Evolutionary conservation across 2,888 invertebrate species (phyloP), one percentile per base, ranked within the genome.

Genomic region (Nymphalis urticae): DNA sequence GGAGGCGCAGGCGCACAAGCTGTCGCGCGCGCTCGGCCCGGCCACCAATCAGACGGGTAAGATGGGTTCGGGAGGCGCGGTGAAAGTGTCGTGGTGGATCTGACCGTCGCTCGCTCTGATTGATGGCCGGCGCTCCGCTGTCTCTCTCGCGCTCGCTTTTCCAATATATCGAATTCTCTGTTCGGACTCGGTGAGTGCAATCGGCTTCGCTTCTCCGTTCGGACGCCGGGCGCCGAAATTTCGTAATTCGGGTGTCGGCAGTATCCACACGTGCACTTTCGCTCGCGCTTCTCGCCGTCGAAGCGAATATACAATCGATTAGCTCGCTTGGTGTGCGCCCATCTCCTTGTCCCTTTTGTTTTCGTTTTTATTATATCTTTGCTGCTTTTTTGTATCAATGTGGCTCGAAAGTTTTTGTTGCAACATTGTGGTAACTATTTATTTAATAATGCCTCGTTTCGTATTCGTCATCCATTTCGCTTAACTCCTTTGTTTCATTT

Each of bases 11-110:
- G 94, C 95, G 71, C 85, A 93, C 81, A 94, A 94, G 79, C 84
- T 90, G 87, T 85, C 79, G 86, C 73, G 75, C 76, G 91, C 80
- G 58, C 58, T 42, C 86, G 86, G 86, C 83, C 86, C 89, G 85
- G 86, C 90, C 92, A 89, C 86, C 92, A 88, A 90, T 91, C 93
- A 91, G 91, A 93, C 93, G 93, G 94, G 94, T 94, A 94, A 93
- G 93, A 76, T 73, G 79, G 79, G 80, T 80, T 82, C 82, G 82
- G 85, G 80, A 67, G 82, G 81, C 81, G 87, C 85, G 89, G 89
- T 84, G 88, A 90, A 89, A 89, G 90, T 90, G 88, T 87, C 87
- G 82, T 67, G 85, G 85, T 84, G 85, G 85, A 84, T 81, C 79
- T 80, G 81, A 78, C 80, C 81, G 79, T 79, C 72, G 73, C 76